Conservation (phyloP, 2,888 invertebrate genomes). For the Melipona bicolor region DNA sequence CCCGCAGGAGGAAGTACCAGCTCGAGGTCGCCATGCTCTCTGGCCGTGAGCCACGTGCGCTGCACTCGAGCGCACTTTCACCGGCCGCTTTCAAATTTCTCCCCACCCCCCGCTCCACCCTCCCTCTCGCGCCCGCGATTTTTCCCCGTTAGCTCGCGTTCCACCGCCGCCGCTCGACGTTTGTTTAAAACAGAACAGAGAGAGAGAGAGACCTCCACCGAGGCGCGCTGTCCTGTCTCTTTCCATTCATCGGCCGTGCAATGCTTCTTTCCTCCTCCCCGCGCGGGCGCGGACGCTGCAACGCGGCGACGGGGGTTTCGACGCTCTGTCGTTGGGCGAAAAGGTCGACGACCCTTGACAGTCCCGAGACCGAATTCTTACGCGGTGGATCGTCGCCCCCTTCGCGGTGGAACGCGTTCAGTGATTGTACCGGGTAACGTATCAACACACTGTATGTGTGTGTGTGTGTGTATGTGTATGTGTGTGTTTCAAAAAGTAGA, state of each 20-base stretch:
- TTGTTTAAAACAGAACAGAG: conserved; percentile 12
- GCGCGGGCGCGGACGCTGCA: too few relatives aligned
- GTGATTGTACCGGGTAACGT: not conserved
- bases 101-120: conserved; percentile 39
- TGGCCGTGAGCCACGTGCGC: conserved; percentile 71
- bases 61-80: conserved; percentile 77
- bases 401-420: not conserved
- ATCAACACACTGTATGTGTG: not conserved
- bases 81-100: conserved; percentile 82
- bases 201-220: too few relatives aligned
- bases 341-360: conserved; percentile 5
- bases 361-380: conserved; percentile 8
- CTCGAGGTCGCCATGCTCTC: conserved; percentile 53
- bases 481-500: too few relatives aligned
- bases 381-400: not conserved
- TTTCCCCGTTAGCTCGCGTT: conserved; percentile 1
- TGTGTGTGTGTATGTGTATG: too few relatives aligned
- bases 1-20: conserved; percentile 45
- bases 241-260: not conserved
- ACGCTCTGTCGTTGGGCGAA: not conserved
- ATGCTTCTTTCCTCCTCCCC: too few relatives aligned
- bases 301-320: not conserved
- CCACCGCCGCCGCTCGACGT: not conserved
- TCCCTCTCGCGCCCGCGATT: not conserved
- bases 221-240: not conserved